phyloP scores from a whole-genome alignment of 64 coral and sea anemone species.

The Catalaphyllia jardinei region DNA sequence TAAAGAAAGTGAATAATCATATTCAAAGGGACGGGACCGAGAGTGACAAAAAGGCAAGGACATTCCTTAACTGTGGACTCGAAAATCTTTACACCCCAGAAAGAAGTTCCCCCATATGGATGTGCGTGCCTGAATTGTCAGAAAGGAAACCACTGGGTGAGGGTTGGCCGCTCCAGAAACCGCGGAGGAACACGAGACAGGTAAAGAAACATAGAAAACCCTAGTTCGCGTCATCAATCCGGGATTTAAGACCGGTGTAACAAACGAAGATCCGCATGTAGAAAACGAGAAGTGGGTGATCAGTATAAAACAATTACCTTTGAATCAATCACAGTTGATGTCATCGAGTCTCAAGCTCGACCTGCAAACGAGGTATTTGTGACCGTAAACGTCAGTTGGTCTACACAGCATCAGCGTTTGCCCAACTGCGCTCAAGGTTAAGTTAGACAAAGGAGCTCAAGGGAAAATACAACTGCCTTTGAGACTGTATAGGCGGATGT shows the following conservation, averaged over 20 bases:
- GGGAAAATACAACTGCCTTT: constrained; percentile 49
- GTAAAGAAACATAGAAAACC: background rate
- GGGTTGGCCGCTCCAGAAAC: constrained; percentile 18
- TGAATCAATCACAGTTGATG: constrained; percentile 60
- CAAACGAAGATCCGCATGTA: background rate
- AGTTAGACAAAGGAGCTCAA: constrained; percentile 66
- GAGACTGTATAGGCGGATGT: constrained; percentile 52
- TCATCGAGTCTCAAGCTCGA: background rate
- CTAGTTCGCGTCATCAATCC: background rate
- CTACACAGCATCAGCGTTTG: constrained; percentile 12
- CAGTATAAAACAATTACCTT: constrained; percentile 38
- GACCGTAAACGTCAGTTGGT: constrained; percentile 34
- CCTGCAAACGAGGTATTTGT: constrained; percentile 57
- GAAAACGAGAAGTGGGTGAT: background rate
- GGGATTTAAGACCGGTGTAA: constrained; percentile 2
- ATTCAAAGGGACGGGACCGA: no score
- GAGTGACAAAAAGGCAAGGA: no score
- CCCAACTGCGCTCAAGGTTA: constrained; percentile 5
- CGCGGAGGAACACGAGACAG: background rate
- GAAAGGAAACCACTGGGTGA: constrained; percentile 52
- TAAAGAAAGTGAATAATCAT: no score
- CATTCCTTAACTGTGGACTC: background rate
- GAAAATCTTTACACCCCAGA: constrained; percentile 5
- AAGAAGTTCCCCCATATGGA: constrained; percentile 55
- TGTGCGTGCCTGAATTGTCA: constrained; percentile 24